These are phyloP conservation scores for Sycobia sp. DNA, from an alignment of 1,140 invertebrate species.

Conservation along the genomic window DNA sequence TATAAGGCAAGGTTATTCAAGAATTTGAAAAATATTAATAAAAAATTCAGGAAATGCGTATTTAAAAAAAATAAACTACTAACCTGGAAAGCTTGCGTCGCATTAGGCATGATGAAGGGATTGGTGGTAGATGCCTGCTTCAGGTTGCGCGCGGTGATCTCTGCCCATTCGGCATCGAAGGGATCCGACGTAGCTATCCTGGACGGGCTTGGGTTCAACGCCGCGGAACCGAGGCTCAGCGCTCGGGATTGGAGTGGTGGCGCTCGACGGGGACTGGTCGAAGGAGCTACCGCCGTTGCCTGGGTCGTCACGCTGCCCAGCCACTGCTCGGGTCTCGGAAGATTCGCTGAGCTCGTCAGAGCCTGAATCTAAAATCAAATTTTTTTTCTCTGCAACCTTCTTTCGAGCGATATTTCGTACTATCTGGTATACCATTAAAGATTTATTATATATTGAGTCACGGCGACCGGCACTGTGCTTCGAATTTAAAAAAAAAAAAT, in stretches of 20 bases:
- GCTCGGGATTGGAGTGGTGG: slow-evolving; percentile 69
- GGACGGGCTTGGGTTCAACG: slow-evolving; percentile 48
- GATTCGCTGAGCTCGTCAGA: slow-evolving; percentile 47
- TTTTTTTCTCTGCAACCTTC: too few relatives aligned
- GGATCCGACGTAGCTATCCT: slow-evolving; percentile 67
- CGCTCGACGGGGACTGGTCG: slow-evolving; percentile 60
- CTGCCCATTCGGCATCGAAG: slow-evolving; percentile 87
- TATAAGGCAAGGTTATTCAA: too few relatives aligned
- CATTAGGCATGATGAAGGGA: slow-evolving; percentile 58
- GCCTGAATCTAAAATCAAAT: slow-evolving; percentile 48
- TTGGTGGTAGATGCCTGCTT: slow-evolving; percentile 59
- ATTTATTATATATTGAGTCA: too few relatives aligned
- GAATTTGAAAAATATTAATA: too few relatives aligned
- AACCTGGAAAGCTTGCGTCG: slow-evolving; percentile 68
- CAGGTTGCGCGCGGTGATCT: slow-evolving; percentile 60
- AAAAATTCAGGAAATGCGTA: too few relatives aligned
- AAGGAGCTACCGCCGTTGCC: slow-evolving; percentile 46
- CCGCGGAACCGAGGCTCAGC: slow-evolving; percentile 64
- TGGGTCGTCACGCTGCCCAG: slow-evolving; percentile 69
- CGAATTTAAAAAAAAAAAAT: too few relatives aligned
- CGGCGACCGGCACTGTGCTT: too few relatives aligned
- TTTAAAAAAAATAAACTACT: too few relatives aligned
- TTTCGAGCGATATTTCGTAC: too few relatives aligned
- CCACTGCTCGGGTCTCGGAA: slow-evolving; percentile 80
- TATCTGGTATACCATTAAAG: too few relatives aligned